Conservation (phyloP, 2,797 vertebrate species). For the Austrolebias charrua region DNA sequence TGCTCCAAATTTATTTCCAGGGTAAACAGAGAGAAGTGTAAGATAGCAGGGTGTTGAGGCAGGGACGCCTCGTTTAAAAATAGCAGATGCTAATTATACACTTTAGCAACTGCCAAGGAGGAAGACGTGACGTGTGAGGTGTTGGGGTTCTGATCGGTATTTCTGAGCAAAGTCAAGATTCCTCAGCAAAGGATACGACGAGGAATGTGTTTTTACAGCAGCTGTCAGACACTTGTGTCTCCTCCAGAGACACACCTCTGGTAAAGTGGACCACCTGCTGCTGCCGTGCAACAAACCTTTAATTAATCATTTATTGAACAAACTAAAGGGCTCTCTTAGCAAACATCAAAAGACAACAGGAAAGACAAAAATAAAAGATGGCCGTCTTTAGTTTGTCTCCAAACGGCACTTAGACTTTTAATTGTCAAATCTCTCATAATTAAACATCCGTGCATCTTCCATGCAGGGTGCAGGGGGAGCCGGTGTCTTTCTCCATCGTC, state of each 20-base stretch:
- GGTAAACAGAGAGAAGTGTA: conserved; percentile 68
- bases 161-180: conserved; percentile 50
- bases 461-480: too few relatives aligned
- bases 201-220: conserved; percentile 29
- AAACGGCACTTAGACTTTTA: not conserved
- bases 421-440: too few relatives aligned
- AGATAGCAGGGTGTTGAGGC: conserved; percentile 62
- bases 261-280: conserved; percentile 60
- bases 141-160: conserved; percentile 63
- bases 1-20: conserved; percentile 54
- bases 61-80: conserved; percentile 73
- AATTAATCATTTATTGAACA: conserved; percentile 36
- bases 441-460: too few relatives aligned
- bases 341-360: conserved; percentile 22
- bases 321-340: conserved; percentile 11
- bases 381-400: too few relatives aligned
- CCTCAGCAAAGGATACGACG: conserved; percentile 41
- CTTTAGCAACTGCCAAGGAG: conserved; percentile 72
- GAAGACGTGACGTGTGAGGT: conserved; percentile 60
- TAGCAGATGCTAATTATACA: conserved; percentile 79
- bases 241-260: conserved; percentile 20
- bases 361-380: not conserved
- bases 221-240: not conserved
- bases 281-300: conserved; percentile 32
- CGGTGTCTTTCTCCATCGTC: too few relatives aligned